These are phyloP conservation scores for Spilogale gracilis DNA, from an alignment of 2,113 vertebrate genomes.

Conservation along the genomic window DNA sequence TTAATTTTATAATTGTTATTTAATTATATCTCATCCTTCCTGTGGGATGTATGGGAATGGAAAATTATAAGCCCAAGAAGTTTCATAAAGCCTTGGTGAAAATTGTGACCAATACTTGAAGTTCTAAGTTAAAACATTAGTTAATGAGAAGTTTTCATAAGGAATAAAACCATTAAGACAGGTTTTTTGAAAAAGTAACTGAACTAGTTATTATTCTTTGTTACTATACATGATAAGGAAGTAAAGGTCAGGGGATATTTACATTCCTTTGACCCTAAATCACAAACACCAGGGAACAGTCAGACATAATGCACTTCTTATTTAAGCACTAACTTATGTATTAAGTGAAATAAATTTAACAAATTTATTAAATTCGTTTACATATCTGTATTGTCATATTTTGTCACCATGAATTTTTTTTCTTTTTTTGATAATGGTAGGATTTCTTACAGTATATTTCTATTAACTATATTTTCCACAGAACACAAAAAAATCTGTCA, in stretches of 20 bases:
- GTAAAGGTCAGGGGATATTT: neutral
- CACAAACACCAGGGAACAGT: neutral
- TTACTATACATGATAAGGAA: neutral
- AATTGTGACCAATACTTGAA: neutral
- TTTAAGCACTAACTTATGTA: neutral
- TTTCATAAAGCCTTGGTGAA: slow-evolving; percentile 7
- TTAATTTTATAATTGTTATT: slow-evolving; percentile 21
- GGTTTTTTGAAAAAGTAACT: neutral
- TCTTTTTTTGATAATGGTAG: neutral
- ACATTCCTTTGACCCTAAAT: neutral
- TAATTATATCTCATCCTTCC: neutral
- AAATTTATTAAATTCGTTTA: neutral
- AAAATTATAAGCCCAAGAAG: neutral
- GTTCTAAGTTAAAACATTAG: neutral
- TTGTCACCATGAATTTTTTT: neutral
- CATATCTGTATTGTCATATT: neutral
- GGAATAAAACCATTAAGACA: neutral
- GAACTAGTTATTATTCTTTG: neutral
- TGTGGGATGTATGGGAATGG: neutral
- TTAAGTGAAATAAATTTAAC: no score
- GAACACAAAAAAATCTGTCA: neutral
- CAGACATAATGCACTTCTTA: neutral
- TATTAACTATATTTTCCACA: neutral
- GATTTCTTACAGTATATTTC: neutral
- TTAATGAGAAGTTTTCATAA: neutral